A percentile compares a stretch with the other conserved stretches of the same genome.
phyloP scores from a whole-genome alignment of 2,113 vertebrate species.

The Eptatretus burgeri region DNA sequence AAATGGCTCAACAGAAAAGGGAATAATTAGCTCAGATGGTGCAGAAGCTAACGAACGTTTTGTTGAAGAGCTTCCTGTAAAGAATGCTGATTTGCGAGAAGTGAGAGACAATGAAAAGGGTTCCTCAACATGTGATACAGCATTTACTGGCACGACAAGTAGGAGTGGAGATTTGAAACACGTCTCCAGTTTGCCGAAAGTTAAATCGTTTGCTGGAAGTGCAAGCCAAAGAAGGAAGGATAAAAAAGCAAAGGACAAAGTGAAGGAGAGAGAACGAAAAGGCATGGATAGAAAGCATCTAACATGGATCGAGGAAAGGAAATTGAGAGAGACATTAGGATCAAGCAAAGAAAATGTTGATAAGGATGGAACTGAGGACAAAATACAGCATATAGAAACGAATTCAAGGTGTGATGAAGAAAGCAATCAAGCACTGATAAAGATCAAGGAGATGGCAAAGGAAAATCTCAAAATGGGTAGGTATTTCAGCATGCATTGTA shows the following conservation, averaged over 20 bases:
- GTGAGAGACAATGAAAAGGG: conserved; percentile 21
- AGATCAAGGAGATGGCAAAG: conserved; percentile 27
- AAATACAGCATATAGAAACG: conserved; percentile 21
- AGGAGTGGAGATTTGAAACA: conserved; percentile 19
- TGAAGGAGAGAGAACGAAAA: conserved; percentile 23
- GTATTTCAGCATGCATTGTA: neutral
- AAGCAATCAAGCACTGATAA: too few relatives aligned
- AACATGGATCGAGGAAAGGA: conserved; percentile 22
- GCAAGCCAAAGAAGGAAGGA: conserved; percentile 17
- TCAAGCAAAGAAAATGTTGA: conserved; percentile 27
- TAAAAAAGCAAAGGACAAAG: conserved; percentile 12
- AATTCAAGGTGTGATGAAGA: conserved; percentile 13
- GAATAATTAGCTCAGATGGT: too few relatives aligned
- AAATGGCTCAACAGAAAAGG: too few relatives aligned
- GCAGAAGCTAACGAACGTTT: too few relatives aligned
- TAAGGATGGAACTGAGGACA: conserved; percentile 23
- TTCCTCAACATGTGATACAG: conserved; percentile 15
- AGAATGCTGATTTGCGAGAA: conserved; percentile 14
- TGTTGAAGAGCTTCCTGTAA: too few relatives aligned
- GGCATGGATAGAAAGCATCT: conserved; percentile 21
- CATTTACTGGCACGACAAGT: conserved; percentile 18
- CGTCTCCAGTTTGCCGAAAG: conserved; percentile 18
- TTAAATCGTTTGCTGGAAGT: conserved; percentile 11
- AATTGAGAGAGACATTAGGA: conserved; percentile 17
- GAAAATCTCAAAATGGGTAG: conserved; percentile 58